Evolutionary conservation across 2,888 invertebrate species (phyloP), one percentile per base, ranked within the genome.

Genomic region (Orchesella flavescens): DNA sequence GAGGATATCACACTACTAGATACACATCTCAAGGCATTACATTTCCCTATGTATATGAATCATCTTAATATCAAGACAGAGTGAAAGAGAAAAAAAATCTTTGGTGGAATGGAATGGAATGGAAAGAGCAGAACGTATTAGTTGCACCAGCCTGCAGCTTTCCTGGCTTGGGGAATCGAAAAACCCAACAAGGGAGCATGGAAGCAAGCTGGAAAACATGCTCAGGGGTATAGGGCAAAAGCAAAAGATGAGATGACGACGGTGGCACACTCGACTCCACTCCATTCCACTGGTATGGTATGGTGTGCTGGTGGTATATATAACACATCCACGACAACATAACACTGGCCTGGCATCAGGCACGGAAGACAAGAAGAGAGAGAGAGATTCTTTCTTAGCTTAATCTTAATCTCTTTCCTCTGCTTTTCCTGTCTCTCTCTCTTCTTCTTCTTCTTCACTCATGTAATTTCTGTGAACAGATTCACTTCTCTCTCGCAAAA

Each of bases 351-450:
- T 34, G 34, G 34, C 34, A 34, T 34, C 34, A 34, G 53, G 53
- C 53, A 53, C 34, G 34, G 34, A 4, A 34, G 34, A 34, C 34
- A 34, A 34, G 63, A 49, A 44, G 13, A 19, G 61, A 23, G 24
- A 59, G 46, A 59, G 55, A 74, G 72, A 75, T 69, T 68, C 57
- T 61, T 66, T 55, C 66, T 34, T 69, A 68, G 63, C 61, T 71
- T 82, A 83, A 83, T 83, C 83, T 83, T 83, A 83, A 83, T 83
- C 76, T 83, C 72, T 71, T 80, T 80, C n/a, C 46, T n/a, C 44
- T 34, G n/a, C n/a, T 17, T 53, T 17, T 53, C 17, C 13, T 55
- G 24, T 61, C 17, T 10, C 24, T 61, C 17, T 10, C 24, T 34
- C 61, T 68, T 69, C 61, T 24, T 71, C 44, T 71, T 34, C 24